Evolutionary conservation across 2,113 vertebrate genomes (phyloP).

Genomic region (Hepsetus odoe): DNA sequence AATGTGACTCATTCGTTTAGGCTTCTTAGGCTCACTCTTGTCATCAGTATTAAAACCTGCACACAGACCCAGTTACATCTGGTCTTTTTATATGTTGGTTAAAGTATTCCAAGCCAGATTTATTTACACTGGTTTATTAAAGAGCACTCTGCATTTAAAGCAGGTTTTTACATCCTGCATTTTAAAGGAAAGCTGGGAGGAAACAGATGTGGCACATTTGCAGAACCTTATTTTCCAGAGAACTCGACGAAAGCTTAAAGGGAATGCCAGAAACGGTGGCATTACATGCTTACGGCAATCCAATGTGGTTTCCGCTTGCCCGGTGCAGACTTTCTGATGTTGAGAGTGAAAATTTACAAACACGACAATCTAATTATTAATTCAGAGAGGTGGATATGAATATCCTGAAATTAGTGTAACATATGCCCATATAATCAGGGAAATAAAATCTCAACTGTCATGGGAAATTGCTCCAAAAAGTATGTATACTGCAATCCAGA

Average conservation of each 20-base stretch:
- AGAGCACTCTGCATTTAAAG: not conserved
- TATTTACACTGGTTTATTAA: not conserved
- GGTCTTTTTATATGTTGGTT: not conserved
- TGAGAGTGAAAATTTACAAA: not conserved
- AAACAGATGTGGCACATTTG: not conserved
- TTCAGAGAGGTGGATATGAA: no score
- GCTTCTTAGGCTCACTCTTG: not conserved
- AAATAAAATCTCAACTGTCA: no score
- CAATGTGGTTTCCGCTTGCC: not conserved
- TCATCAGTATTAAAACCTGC: not conserved
- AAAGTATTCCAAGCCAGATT: not conserved
- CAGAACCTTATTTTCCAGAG: not conserved
- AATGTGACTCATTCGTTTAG: no score
- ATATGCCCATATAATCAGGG: no score
- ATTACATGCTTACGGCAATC: constrained; percentile 8
- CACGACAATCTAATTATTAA: not conserved
- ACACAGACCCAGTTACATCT: not conserved
- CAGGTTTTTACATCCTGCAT: not conserved
- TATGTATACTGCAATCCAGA: no score
- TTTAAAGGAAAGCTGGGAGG: not conserved
- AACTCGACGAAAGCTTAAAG: not conserved
- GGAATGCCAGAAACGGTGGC: constrained; percentile 30
- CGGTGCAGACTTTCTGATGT: not conserved
- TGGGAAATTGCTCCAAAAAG: no score
- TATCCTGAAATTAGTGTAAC: no score